Conservation (phyloP, 2,797 vertebrate species). For the Coilia nasus region DNA sequence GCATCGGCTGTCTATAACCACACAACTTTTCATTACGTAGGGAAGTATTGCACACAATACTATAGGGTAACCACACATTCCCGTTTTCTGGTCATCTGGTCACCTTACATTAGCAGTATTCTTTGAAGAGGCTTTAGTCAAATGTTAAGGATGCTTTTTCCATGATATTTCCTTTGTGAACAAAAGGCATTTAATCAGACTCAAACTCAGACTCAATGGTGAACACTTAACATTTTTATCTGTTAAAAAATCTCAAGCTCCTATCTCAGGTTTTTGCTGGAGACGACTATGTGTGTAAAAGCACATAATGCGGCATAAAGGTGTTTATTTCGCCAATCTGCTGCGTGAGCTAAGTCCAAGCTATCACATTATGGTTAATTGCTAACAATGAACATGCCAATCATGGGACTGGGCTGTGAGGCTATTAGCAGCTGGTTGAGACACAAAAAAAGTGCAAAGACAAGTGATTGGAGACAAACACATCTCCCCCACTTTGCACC, state of each 20-base stretch:
- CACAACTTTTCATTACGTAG: no score
- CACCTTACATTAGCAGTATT: no score
- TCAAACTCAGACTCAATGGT: background rate
- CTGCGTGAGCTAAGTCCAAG: background rate
- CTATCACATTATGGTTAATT: slow-evolving; percentile 6
- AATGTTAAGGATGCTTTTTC: no score
- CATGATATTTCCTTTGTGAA: no score
- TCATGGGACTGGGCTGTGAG: background rate
- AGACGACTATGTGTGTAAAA: no score
- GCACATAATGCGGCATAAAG: background rate
- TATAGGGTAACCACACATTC: no score
- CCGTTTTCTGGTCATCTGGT: no score
- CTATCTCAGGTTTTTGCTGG: background rate
- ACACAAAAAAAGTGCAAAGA: background rate
- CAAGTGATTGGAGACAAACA: slow-evolving; percentile 6
- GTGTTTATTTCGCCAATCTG: background rate
- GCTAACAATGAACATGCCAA: background rate
- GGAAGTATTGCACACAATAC: no score
- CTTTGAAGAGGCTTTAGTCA: no score
- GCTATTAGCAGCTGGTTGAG: background rate
- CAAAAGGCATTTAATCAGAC: no score
- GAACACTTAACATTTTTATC: background rate
- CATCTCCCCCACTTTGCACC: background rate
- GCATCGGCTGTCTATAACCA: no score
- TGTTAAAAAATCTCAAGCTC: background rate